Percentiles rank a stretch among this genome's conserved stretches.
Conservation (phyloP, 2,797 vertebrate genomes). For the Atherinosoma microstoma region DNA sequence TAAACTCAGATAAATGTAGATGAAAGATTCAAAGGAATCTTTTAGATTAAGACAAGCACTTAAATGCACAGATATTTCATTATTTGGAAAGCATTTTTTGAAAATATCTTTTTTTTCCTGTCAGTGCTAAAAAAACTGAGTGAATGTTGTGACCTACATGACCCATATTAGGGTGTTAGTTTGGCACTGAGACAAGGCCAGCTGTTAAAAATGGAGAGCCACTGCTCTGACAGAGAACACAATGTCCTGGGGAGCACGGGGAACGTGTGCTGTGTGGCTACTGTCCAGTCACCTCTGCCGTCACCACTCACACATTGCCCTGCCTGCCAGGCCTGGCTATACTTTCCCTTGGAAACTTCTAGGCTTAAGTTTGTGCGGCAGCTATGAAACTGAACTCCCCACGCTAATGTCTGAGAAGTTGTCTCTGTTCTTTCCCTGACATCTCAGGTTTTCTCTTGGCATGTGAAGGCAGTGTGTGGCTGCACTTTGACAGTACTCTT, state of each 20-base stretch:
- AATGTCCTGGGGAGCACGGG: slow-evolving; percentile 74
- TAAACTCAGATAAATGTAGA: not conserved
- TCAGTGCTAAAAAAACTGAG: not conserved
- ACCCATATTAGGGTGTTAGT: slow-evolving; percentile 42
- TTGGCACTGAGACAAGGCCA: slow-evolving; percentile 62
- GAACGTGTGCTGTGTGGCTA: slow-evolving; percentile 59
- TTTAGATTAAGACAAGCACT: not conserved
- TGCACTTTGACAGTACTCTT: slow-evolving; percentile 28
- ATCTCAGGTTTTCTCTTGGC: slow-evolving; percentile 53
- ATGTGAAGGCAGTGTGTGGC: slow-evolving; percentile 37
- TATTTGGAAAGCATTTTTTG: not conserved
- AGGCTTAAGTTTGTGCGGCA: slow-evolving; percentile 60
- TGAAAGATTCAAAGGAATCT: too few species aligned
- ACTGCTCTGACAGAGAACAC: slow-evolving; percentile 73
- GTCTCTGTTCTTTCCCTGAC: slow-evolving; percentile 45
- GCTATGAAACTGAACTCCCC: slow-evolving; percentile 67
- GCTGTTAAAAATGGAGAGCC: slow-evolving; percentile 57
- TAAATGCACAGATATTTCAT: not conserved
- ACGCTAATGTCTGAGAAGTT: slow-evolving; percentile 51
- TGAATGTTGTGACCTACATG: slow-evolving; percentile 33
- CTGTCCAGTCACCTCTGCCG: slow-evolving; percentile 64
- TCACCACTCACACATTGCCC: slow-evolving; percentile 49
- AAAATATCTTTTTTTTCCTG: not conserved
- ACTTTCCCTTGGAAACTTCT: slow-evolving; percentile 67
- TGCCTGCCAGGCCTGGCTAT: slow-evolving; percentile 52